Conservation (phyloP, 2,113 vertebrate genomes). For the Ellobius talpinus region DNA sequence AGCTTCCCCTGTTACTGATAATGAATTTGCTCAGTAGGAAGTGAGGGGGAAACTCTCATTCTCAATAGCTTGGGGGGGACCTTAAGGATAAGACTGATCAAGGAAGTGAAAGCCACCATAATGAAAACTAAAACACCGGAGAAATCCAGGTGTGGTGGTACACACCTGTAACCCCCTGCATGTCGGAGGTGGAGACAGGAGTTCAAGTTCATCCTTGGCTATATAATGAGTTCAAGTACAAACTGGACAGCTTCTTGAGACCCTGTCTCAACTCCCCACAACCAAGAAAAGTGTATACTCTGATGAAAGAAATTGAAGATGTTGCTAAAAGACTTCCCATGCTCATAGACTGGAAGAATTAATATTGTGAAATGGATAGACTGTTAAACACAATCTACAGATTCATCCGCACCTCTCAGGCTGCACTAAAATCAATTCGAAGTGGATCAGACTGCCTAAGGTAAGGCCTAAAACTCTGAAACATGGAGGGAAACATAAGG, state of each 20-base stretch:
- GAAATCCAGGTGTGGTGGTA: too few species aligned
- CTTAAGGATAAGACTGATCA: neutral
- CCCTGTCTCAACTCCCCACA: neutral
- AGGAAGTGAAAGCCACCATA: neutral
- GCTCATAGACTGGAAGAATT: neutral
- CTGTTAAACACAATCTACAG: neutral
- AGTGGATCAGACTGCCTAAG: neutral
- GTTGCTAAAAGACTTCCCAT: neutral
- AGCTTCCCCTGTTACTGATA: neutral
- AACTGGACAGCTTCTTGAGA: neutral
- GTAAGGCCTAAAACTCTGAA: neutral
- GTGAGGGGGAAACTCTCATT: neutral
- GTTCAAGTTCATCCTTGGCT: neutral
- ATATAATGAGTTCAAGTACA: neutral
- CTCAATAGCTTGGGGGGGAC: neutral
- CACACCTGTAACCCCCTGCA: neutral
- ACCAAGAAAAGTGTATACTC: neutral
- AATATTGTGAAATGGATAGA: neutral
- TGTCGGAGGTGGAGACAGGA: neutral
- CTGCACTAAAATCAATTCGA: neutral
- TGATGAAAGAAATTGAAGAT: neutral
- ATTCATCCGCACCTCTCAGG: too few species aligned
- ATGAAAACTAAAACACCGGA: neutral
- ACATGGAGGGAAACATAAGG: neutral
- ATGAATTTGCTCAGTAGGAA: neutral